phyloP scores from a whole-genome alignment of 2,797 vertebrate species.

The Graptemys geographica region DNA sequence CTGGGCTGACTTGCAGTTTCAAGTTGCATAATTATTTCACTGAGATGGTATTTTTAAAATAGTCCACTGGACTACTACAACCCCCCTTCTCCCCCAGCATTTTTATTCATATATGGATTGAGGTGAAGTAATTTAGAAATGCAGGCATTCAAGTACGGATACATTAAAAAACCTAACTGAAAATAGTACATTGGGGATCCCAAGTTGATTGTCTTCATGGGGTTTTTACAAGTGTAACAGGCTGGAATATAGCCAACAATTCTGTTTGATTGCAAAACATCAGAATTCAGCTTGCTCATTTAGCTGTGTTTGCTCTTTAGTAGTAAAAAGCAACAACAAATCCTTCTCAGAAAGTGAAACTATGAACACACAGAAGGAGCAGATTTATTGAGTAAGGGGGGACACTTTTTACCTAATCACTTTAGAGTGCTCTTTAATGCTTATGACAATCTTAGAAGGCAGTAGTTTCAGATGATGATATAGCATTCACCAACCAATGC shows the following conservation, averaged over 20 bases:
- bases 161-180: neutral
- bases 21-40: neutral
- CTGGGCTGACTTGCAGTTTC: neutral
- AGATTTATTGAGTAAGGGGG: neutral
- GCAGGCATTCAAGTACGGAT: neutral
- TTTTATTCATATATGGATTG: neutral
- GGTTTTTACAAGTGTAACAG: neutral
- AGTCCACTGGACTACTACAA: neutral
- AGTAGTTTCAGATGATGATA: neutral
- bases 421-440: conserved; percentile 5
- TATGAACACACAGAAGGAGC: neutral
- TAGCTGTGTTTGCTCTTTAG: conserved; percentile 24
- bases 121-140: neutral
- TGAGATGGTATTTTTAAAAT: neutral
- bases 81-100: neutral
- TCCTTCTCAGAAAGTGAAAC: neutral
- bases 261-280: neutral
- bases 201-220: neutral
- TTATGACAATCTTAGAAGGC: neutral
- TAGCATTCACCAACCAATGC: neutral
- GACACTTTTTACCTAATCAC: neutral
- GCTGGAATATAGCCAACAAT: neutral
- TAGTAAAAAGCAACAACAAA: conserved; percentile 21
- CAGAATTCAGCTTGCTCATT: conserved; percentile 40
- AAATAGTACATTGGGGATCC: neutral